A percentile compares a stretch with the other conserved stretches of the same genome.
These are phyloP conservation scores for Lasioglossum albipes DNA, from an alignment of 1,140 invertebrate species.

Conservation along the genomic window DNA sequence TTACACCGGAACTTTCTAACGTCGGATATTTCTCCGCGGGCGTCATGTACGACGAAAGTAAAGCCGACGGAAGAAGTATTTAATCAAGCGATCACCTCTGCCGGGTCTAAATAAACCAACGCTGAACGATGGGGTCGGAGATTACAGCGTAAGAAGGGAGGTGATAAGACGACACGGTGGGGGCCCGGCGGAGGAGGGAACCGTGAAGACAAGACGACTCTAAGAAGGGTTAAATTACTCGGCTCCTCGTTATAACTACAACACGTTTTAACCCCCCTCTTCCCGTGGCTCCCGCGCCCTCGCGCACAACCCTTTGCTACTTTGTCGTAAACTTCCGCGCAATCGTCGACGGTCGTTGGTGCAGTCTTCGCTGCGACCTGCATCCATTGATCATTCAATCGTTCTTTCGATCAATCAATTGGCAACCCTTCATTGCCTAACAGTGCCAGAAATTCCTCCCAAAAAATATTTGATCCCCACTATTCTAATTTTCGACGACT, in stretches of 20 bases:
- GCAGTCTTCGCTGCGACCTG: neutral
- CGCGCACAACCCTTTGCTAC: neutral
- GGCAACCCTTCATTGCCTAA: neutral
- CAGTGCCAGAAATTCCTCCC: too few relatives aligned
- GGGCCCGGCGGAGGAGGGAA: slow-evolving; percentile 37
- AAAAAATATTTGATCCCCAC: too few relatives aligned
- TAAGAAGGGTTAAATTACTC: slow-evolving; percentile 73
- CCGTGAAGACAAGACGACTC: slow-evolving; percentile 68
- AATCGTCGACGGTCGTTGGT: slow-evolving; percentile 18
- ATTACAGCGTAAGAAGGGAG: slow-evolving; percentile 63
- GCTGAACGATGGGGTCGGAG: slow-evolving; percentile 69
- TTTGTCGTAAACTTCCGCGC: slow-evolving; percentile 48
- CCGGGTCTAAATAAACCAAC: slow-evolving; percentile 70
- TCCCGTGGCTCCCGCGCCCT: neutral
- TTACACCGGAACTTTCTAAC: slow-evolving; percentile 48
- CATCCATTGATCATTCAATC: neutral
- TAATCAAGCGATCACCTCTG: slow-evolving; percentile 72
- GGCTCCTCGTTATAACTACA: slow-evolving; percentile 69
- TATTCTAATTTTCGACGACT: too few relatives aligned
- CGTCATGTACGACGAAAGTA: slow-evolving; percentile 31
- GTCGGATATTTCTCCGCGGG: slow-evolving; percentile 45
- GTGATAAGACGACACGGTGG: slow-evolving; percentile 64
- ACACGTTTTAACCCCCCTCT: slow-evolving; percentile 31
- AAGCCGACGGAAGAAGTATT: slow-evolving; percentile 65
- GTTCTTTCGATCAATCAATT: neutral